These are phyloP conservation scores for Melanaphis sacchari DNA, from an alignment of 1,140 invertebrate genomes.

Conservation along the genomic window DNA sequence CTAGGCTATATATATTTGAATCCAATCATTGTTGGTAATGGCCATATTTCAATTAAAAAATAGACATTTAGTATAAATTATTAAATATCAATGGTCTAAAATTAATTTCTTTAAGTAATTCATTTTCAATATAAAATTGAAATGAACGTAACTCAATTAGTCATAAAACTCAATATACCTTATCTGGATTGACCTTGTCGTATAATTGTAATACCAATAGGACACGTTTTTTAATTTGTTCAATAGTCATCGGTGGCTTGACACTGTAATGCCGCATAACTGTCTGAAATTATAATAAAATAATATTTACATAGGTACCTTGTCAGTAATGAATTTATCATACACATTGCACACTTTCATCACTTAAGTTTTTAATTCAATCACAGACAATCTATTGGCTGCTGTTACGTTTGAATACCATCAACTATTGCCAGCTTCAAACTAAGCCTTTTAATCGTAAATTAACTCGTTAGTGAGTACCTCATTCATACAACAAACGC, in stretches of 20 bases:
- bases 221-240: conserved; percentile 85
- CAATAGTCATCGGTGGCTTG: conserved; percentile 72
- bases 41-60: not conserved
- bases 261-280: conserved; percentile 75
- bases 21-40: not conserved
- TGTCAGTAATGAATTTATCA: conserved; percentile 79
- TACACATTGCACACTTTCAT: conserved; percentile 79
- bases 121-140: not conserved
- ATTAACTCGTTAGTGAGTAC: conserved; percentile 8
- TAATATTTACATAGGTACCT: conserved; percentile 72
- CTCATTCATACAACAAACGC: not conserved
- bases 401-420: conserved; percentile 30
- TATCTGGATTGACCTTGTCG: conserved; percentile 92
- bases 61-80: not conserved
- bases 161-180: conserved; percentile 71
- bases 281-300: conserved; percentile 69
- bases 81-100: no score
- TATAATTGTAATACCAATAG: conserved; percentile 92
- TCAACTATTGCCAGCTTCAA: not conserved
- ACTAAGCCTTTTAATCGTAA: not conserved
- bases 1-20: no score
- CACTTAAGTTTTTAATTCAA: conserved; percentile 75
- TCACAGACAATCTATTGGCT: not conserved
- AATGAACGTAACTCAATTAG: not conserved
- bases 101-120: not conserved